A percentile compares a stretch with the other conserved stretches of the same genome.
phyloP scores from a whole-genome alignment of 2,888 invertebrate genomes.

The Isotomurus palustris region DNA sequence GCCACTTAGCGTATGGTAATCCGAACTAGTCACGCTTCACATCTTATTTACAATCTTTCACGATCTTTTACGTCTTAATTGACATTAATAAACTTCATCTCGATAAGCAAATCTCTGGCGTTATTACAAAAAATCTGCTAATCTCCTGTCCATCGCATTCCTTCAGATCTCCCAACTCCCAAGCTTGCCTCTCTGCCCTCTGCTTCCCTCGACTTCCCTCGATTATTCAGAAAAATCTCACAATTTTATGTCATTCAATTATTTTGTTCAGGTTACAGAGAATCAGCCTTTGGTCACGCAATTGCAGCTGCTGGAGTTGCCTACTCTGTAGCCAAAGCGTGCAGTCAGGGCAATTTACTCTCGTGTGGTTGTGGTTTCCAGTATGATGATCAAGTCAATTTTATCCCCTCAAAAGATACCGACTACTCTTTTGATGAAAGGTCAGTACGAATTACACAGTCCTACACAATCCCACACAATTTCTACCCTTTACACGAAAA shows the following conservation, averaged over 20 bases:
- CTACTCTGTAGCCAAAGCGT: slow-evolving; percentile 81
- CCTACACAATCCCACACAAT: too few species aligned
- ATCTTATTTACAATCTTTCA: too few species aligned
- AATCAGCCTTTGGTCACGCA: slow-evolving; percentile 84
- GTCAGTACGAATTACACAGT: slow-evolving; percentile 26
- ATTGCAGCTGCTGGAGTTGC: slow-evolving; percentile 84
- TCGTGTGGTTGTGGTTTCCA: slow-evolving; percentile 78
- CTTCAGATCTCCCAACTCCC: too few species aligned
- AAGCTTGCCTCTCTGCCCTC: too few species aligned
- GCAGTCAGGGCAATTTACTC: slow-evolving; percentile 74
- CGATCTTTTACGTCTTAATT: slow-evolving; percentile 1
- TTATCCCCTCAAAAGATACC: slow-evolving; percentile 42
- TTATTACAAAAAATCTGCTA: too few species aligned
- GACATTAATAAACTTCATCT: not conserved
- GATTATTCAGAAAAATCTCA: too few species aligned
- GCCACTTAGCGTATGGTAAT: too few species aligned
- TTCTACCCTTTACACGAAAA: too few species aligned
- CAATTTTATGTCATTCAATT: too few species aligned
- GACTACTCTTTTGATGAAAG: slow-evolving; percentile 46
- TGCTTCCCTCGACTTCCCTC: too few species aligned
- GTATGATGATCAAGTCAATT: slow-evolving; percentile 47
- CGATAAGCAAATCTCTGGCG: too few species aligned
- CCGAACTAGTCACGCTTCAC: not conserved
- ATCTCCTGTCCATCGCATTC: too few species aligned
- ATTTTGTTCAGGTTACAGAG: slow-evolving; percentile 69